Conservation (phyloP, 2,113 vertebrate genomes). For the human (Homo sapiens) region DNA sequence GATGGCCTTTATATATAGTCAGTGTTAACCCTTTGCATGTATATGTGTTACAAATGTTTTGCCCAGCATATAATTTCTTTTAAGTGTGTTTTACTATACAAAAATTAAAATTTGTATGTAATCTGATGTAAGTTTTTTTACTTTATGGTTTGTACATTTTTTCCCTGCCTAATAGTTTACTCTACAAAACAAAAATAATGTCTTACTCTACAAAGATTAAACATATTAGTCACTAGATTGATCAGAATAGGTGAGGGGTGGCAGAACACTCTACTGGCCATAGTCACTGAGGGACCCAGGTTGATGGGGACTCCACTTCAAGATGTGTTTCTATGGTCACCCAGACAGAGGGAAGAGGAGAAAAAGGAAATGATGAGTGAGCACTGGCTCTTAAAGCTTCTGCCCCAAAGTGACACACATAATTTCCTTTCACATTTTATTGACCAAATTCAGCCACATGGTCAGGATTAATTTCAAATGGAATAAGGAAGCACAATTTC, state of each 20-base stretch:
- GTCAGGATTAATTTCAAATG: not conserved
- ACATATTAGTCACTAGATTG: not conserved
- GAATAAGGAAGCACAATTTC: not conserved
- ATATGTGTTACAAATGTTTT: not conserved
- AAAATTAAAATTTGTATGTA: not conserved
- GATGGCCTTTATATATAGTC: not conserved
- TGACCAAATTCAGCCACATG: not conserved
- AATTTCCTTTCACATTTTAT: slow-evolving; percentile 4
- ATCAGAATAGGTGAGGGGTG: not conserved
- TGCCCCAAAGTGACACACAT: not conserved
- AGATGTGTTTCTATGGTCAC: not conserved
- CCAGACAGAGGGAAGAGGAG: not conserved
- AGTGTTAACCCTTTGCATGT: not conserved
- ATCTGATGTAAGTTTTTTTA: not conserved
- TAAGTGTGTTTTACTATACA: not conserved
- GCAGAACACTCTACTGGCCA: not conserved
- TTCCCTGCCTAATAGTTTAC: not conserved
- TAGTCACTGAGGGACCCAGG: not conserved
- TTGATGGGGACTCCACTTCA: not conserved
- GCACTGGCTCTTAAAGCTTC: not conserved
- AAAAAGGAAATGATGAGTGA: not conserved
- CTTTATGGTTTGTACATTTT: not conserved
- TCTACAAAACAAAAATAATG: not conserved
- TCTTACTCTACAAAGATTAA: not conserved
- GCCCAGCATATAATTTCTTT: not conserved